Base-by-base conservation (phyloP, 92 coral and sea anemone species). In the Actinernus sp. region DNA sequence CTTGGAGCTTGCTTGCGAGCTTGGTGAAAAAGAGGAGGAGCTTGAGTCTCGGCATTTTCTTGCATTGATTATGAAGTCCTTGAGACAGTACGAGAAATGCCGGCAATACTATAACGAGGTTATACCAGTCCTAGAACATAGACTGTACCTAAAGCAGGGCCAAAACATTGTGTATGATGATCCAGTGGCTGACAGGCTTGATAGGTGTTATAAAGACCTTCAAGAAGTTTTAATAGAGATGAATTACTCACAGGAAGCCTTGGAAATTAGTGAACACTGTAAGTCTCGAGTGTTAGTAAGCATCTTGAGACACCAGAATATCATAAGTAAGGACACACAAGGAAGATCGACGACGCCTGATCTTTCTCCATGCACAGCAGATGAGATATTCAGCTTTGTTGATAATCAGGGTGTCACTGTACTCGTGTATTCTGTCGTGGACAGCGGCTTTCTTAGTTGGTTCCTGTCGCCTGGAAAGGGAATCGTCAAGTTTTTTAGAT, bases 221-320 rank as follows among this genome's bases (percentile, higher is more conserved):
- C 97, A 90, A 46, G 97, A 90, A 55, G 89, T 54, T 1, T 65
- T 90, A 27, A 68, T 76, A 51, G 89, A 90, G 64, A 86, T 86
- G 76, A 65, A 73, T 31, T 56, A 58, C 33, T 44, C 55, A 18
- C 75, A 86, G 26, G 86, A 71, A 50, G 89, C 97, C 8, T 55
- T 90, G 34, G 97, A 90, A 52, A 82, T 90, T 31, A 78, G 78
- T 4, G 97, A 90, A 54, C 89, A 83, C 24, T 74, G 88, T 41
- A 88, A 69, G 11, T 81, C 97, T 11, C 55, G 88, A 37, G 46
- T 67, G 26, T 79, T 86, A 28, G 73, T 90, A 9, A 86, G 72
- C 63, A 86, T 80, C 55, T 61, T 71, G 32, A 57, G 85, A 34
- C 74, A 68, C 19, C 58, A 55, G 48, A 79, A 36, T 24, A 68